These are phyloP conservation scores for Vollenhovia emeryi DNA, from an alignment of 1,140 invertebrate species.

Conservation along the genomic window DNA sequence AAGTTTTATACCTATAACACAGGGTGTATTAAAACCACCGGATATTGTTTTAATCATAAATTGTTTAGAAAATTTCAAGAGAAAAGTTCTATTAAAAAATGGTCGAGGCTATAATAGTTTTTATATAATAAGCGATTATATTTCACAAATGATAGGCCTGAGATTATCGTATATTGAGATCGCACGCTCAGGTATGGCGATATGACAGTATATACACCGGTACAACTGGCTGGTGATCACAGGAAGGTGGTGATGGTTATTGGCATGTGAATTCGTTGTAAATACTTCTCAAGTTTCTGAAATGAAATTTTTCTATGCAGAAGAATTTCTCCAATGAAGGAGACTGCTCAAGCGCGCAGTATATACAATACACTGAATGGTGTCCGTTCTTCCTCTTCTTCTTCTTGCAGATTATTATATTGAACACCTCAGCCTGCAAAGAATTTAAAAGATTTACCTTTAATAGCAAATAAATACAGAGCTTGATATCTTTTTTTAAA, in stretches of 20 bases:
- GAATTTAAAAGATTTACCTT: slow-evolving; percentile 32
- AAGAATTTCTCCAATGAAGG: slow-evolving; percentile 95
- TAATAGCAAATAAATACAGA: background rate
- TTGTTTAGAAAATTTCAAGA: too few relatives aligned
- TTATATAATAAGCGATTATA: too few relatives aligned
- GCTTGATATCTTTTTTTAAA: too few relatives aligned
- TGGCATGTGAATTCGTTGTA: slow-evolving; percentile 95
- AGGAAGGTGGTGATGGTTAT: slow-evolving; percentile 57
- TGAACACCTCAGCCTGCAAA: slow-evolving; percentile 97
- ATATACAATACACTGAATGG: slow-evolving; percentile 98
- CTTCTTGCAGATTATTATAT: slow-evolving; percentile 97
- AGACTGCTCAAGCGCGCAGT: slow-evolving; percentile 96
- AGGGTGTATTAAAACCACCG: too few relatives aligned
- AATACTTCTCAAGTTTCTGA: slow-evolving; percentile 95
- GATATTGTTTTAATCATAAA: too few relatives aligned
- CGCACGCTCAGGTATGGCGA: too few relatives aligned
- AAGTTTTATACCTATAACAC: slow-evolving; percentile 82
- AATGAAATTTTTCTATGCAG: slow-evolving; percentile 97
- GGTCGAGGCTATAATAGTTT: too few relatives aligned
- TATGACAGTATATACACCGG: too few relatives aligned
- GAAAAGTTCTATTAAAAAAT: too few relatives aligned
- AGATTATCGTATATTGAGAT: too few relatives aligned
- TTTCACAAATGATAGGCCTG: too few relatives aligned
- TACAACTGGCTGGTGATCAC: slow-evolving; percentile 72
- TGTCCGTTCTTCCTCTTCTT: slow-evolving; percentile 88